Conservation (phyloP, 2,797 vertebrate genomes). For the Enteromius radiatus region DNA sequence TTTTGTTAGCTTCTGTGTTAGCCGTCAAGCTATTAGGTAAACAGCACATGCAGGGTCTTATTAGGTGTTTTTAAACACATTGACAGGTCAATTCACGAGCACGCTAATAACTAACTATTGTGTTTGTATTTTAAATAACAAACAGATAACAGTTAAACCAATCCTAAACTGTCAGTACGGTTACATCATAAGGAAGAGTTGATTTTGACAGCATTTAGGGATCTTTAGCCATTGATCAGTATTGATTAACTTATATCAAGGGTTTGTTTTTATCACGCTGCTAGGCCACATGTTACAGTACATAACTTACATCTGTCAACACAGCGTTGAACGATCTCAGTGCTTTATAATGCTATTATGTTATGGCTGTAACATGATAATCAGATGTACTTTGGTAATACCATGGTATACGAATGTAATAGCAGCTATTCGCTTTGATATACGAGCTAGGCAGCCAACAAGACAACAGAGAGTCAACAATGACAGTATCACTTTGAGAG, state of each 20-base stretch:
- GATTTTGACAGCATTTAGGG: background rate
- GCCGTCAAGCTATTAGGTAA: conserved; percentile 55
- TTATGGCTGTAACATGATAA: background rate
- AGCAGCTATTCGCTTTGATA: background rate
- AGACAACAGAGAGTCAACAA: background rate
- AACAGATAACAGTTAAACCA: background rate
- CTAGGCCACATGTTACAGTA: background rate
- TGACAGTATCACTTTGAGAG: no score
- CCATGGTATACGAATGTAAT: background rate
- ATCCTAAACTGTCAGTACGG: background rate
- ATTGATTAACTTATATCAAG: background rate
- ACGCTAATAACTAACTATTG: background rate
- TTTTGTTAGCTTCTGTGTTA: conserved; percentile 43
- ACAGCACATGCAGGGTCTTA: background rate
- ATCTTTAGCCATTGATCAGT: background rate
- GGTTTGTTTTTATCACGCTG: background rate
- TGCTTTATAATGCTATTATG: background rate
- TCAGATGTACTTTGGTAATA: background rate
- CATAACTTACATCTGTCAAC: conserved; percentile 9
- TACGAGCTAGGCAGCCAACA: background rate
- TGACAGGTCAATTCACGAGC: background rate
- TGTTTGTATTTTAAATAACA: background rate
- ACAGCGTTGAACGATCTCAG: background rate
- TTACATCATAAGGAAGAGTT: background rate
- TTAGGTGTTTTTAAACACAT: background rate